Evolutionary conservation across 2,888 invertebrate species (phyloP).

Genomic region (Orchesellides sinensis): DNA sequence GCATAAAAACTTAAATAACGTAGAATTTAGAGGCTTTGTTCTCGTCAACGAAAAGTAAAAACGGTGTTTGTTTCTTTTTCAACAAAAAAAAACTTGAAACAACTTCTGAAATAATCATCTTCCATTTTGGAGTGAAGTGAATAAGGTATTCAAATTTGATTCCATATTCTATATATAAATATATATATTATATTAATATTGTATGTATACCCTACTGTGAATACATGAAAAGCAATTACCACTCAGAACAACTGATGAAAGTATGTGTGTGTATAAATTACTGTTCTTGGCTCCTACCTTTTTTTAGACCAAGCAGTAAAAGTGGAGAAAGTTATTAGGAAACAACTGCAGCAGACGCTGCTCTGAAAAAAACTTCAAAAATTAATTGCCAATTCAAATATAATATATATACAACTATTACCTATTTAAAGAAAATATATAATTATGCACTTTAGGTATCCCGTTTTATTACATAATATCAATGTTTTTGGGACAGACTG

Average conservation of each 20-base stretch:
- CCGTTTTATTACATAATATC: conserved; percentile 29
- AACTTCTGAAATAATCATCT: conserved; percentile 37
- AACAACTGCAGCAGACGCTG: conserved; percentile 11
- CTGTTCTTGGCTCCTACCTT: conserved; percentile 13
- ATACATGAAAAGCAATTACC: conserved; percentile 7
- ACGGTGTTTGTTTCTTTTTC: conserved; percentile 30
- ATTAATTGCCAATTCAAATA: conserved; percentile 37
- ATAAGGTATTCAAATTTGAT: conserved; percentile 57
- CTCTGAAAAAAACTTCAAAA: conserved; percentile 21
- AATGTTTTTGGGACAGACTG: conserved; percentile 56
- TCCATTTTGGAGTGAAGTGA: conserved; percentile 53
- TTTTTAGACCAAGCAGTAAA: conserved; percentile 15
- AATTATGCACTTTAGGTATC: conserved; percentile 22
- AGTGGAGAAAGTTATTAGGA: conserved; percentile 14
- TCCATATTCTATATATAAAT: background rate
- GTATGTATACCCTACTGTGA: background rate
- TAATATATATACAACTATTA: conserved; percentile 13
- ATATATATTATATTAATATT: background rate
- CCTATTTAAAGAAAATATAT: conserved; percentile 20
- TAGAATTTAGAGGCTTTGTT: conserved; percentile 47
- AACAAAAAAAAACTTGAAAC: conserved; percentile 7
- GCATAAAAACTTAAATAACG: conserved; percentile 19
- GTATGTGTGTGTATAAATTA: background rate
- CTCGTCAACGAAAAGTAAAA: conserved; percentile 46
- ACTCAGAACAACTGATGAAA: background rate